Evolutionary conservation across 2,888 invertebrate species (phyloP), one percentile per base, ranked within the genome.

Genomic region (Hipparchia sbordonii): DNA sequence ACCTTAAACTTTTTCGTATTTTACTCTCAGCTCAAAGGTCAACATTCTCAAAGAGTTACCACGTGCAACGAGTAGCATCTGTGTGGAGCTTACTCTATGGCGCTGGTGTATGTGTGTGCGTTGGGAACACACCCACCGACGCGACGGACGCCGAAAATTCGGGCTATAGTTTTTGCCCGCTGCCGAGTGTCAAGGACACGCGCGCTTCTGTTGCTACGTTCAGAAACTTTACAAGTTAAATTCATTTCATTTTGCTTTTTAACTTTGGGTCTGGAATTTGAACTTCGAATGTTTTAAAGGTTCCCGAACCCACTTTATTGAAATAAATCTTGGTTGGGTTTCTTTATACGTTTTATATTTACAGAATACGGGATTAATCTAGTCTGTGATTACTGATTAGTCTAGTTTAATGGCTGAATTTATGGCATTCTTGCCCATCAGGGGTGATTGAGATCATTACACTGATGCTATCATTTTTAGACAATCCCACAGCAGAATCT

Each of bases 151-250:
- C 88, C 90, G 88, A 88, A 90, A 89, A 89, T 88, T 88, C 84
- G 85, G 87, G 85, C 84, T 85, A 87, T 87, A 88, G 88, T 91
- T 92, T 92, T 91, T 92, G 92, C 84, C 88, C 90, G 91, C 87
- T 82, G 85, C 78, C 84, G 86, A 91, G 92, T 92, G 92, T 92
- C 93, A 93, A 92, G 93, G 92, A 88, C 92, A 86, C 82, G 81
- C 81, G 82, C 81, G 79, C 83, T 82, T 84, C 87, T 89, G 90
- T 91, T 91, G 84, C 86, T 84, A 85, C 78, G 84, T 82, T 81
- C 80, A 74, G 76, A 81, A 77, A 65, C 51, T 65, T 65, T 52
- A 77, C 74, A 75, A 76, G 72, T 76, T 59, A 23, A 56, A 67
- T 59, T 62, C 46, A 56, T 67, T 54, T 57, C 67, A 67, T 68